A percentile compares a stretch with the other conserved stretches of the same genome.
These are phyloP conservation scores for Drosophila eohydei DNA, from an alignment of 2,888 invertebrate species.

Conservation along the genomic window DNA sequence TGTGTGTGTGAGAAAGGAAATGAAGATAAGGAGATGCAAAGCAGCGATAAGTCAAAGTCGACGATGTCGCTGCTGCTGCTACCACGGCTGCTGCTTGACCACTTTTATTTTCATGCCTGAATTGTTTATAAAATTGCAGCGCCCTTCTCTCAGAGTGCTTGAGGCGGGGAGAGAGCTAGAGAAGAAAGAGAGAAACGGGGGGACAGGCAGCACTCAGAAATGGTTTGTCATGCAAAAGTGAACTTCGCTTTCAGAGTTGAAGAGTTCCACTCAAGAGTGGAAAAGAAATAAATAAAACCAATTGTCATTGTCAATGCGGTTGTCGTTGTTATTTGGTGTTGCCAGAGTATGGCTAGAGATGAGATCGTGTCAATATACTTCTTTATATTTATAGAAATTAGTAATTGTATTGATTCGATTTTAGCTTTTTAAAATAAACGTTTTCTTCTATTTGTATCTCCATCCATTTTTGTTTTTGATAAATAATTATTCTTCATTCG, in stretches of 20 bases:
- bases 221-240: slow-evolving; percentile 78
- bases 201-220: slow-evolving; percentile 46
- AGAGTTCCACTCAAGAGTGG: slow-evolving; percentile 67
- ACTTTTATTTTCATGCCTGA: slow-evolving; percentile 81
- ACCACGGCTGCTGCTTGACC: slow-evolving; percentile 55
- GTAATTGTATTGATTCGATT: not conserved
- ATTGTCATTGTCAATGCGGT: slow-evolving; percentile 57
- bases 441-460: not conserved
- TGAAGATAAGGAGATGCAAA: slow-evolving; percentile 54
- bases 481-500: too few relatives aligned
- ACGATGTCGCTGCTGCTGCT: slow-evolving; percentile 2
- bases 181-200: not conserved
- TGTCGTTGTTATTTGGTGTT: slow-evolving; percentile 13
- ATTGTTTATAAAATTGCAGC: slow-evolving; percentile 69
- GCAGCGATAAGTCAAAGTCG: slow-evolving; percentile 47
- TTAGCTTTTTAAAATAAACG: not conserved
- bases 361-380: not conserved
- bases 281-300: slow-evolving; percentile 54
- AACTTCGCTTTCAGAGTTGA: slow-evolving; percentile 63
- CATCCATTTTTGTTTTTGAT: not conserved
- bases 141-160: slow-evolving; percentile 28
- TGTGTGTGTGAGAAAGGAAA: slow-evolving; percentile 33
- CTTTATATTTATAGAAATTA: not conserved
- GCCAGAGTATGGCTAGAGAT: slow-evolving; percentile 3
- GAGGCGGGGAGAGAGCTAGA: not conserved